These are phyloP conservation scores for Euleptes europaea DNA, from an alignment of 2,113 vertebrate species.

Conservation along the genomic window DNA sequence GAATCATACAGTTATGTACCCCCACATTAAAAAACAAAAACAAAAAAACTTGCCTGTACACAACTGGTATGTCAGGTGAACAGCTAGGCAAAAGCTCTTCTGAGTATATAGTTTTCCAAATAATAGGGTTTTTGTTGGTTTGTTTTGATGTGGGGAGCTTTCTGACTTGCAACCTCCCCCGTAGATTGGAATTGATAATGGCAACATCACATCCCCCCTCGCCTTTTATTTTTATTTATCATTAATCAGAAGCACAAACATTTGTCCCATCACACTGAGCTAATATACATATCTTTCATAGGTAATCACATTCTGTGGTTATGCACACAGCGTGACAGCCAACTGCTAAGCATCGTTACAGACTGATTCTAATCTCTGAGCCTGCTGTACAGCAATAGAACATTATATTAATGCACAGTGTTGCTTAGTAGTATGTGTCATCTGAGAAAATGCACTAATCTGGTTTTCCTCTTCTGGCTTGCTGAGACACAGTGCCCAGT, in stretches of 20 bases:
- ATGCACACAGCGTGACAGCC: rapidly evolving
- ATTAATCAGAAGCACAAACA: not conserved
- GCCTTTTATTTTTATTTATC: not conserved
- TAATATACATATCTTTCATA: not conserved
- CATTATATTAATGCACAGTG: not conserved
- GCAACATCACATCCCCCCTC: not conserved
- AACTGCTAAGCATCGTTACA: not conserved
- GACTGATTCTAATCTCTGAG: rapidly evolving
- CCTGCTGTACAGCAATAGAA: rapidly evolving
- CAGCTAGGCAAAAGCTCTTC: too few relatives aligned
- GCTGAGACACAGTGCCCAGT: not conserved
- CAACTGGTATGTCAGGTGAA: too few relatives aligned
- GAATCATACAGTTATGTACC: too few relatives aligned
- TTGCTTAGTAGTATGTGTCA: not conserved
- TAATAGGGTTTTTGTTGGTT: too few relatives aligned
- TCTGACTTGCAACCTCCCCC: not conserved
- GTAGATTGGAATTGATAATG: not conserved
- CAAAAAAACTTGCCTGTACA: too few relatives aligned
- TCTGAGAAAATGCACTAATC: not conserved
- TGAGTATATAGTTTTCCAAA: too few relatives aligned
- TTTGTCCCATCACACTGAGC: rapidly evolving
- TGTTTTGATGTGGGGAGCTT: not conserved
- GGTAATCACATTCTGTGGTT: not conserved
- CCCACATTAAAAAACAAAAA: too few relatives aligned
- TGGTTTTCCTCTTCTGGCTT: not conserved